Percentiles rank a stretch among this genome's conserved stretches.
Conservation (phyloP, 1,140 invertebrate species). For the Drosophila tropicalis region DNA sequence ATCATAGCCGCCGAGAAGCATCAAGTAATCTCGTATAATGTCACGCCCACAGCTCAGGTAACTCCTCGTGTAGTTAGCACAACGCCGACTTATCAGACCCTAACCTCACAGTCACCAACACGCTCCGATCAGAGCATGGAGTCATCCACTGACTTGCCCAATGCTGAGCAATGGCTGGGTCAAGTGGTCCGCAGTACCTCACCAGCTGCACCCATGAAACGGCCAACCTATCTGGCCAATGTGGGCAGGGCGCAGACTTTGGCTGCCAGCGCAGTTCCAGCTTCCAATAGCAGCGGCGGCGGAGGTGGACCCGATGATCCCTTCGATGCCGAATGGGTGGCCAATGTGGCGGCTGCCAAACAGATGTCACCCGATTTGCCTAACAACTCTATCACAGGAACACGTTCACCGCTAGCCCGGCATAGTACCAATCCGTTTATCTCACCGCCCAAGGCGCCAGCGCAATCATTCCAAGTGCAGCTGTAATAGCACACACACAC, state of each 20-base stretch:
- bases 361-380: conserved; percentile 75
- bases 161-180: conserved; percentile 91
- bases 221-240: conserved; percentile 84
- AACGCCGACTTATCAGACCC: conserved; percentile 63
- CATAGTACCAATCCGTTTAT: conserved; percentile 85
- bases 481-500: conserved; percentile 82
- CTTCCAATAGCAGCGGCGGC: conserved; percentile 50
- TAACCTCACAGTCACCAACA: conserved; percentile 54
- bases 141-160: conserved; percentile 84
- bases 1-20: conserved; percentile 82
- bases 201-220: conserved; percentile 83
- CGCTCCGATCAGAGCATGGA: conserved; percentile 47
- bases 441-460: conserved; percentile 84
- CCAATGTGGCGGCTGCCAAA: conserved; percentile 75
- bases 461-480: conserved; percentile 87
- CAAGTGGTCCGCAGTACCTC: conserved; percentile 86
- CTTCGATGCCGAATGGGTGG: conserved; percentile 94
- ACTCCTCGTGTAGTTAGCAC: conserved; percentile 48
- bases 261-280: conserved; percentile 83
- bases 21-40: conserved; percentile 59
- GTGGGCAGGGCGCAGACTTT: conserved; percentile 87
- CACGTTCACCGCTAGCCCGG: conserved; percentile 52
- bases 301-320: conserved; percentile 86
- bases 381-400: background rate
- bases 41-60: conserved; percentile 44